A percentile compares a stretch with the other conserved stretches of the same genome.
phyloP scores from a whole-genome alignment of 2,797 vertebrate genomes.

The Thamnophis elegans region DNA sequence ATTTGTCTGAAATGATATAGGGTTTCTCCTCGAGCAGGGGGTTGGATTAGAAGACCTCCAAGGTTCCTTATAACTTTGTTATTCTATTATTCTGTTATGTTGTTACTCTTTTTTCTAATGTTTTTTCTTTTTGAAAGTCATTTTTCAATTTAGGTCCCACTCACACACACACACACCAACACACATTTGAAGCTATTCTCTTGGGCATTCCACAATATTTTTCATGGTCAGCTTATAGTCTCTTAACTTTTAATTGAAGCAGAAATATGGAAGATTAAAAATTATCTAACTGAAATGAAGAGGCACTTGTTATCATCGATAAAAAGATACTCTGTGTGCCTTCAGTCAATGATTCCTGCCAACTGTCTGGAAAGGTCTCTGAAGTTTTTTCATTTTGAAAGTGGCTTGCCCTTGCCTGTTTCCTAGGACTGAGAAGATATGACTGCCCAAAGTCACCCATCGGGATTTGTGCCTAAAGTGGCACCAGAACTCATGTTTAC shows the following conservation, averaged over 20 bases:
- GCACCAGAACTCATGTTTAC: too few species aligned
- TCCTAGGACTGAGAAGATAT: neutral
- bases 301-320: slow-evolving; percentile 13
- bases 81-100: fast-evolving
- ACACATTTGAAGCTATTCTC: neutral
- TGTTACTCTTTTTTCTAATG: neutral
- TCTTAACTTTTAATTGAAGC: slow-evolving; percentile 55
- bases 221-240: slow-evolving; percentile 26
- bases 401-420: neutral
- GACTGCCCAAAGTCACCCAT: neutral
- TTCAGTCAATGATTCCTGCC: neutral
- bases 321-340: neutral
- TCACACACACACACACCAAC: too few species aligned
- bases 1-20: too few species aligned
- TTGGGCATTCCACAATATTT: neutral
- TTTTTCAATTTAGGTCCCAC: neutral
- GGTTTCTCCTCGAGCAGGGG: too few species aligned
- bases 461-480: neutral
- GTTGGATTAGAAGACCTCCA: too few species aligned
- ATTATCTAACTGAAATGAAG: slow-evolving; percentile 32
- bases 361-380: neutral
- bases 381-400: neutral
- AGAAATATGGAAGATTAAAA: slow-evolving; percentile 39
- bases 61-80: too few species aligned
- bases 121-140: neutral